These are phyloP conservation scores for Hyaena hyaena DNA, from an alignment of 2,113 vertebrate genomes.

Conservation along the genomic window DNA sequence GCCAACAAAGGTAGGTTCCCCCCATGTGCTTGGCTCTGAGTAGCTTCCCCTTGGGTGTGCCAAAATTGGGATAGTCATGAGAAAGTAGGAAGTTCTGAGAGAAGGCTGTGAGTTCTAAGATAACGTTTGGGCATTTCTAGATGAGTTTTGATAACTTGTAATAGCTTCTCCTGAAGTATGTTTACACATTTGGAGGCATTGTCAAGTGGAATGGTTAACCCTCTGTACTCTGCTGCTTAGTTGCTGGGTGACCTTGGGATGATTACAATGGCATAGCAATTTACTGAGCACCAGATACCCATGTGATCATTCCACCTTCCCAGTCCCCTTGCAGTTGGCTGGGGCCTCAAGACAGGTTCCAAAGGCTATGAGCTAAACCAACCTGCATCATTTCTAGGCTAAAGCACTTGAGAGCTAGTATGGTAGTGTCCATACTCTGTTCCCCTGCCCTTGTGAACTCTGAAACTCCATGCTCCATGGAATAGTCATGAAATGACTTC, in stretches of 20 bases:
- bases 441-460: neutral
- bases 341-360: neutral
- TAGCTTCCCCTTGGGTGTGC: neutral
- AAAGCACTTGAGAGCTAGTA: neutral
- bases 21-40: neutral
- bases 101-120: neutral
- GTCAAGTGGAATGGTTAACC: neutral
- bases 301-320: neutral
- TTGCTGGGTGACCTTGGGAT: neutral
- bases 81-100: neutral
- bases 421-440: neutral
- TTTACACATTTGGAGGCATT: neutral
- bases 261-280: neutral
- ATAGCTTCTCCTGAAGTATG: neutral
- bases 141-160: neutral
- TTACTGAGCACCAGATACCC: neutral
- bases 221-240: neutral
- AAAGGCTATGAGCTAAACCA: neutral
- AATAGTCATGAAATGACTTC: neutral
- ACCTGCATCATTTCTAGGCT: neutral
- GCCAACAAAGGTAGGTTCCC: slow-evolving; percentile 96
- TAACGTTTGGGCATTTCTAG: neutral
- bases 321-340: neutral
- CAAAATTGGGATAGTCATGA: accelerated
- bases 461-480: neutral